Evolutionary conservation across 2,888 invertebrate genomes (phyloP), one percentile per base, ranked within the genome.

Genomic region (Adela reaumurella): DNA sequence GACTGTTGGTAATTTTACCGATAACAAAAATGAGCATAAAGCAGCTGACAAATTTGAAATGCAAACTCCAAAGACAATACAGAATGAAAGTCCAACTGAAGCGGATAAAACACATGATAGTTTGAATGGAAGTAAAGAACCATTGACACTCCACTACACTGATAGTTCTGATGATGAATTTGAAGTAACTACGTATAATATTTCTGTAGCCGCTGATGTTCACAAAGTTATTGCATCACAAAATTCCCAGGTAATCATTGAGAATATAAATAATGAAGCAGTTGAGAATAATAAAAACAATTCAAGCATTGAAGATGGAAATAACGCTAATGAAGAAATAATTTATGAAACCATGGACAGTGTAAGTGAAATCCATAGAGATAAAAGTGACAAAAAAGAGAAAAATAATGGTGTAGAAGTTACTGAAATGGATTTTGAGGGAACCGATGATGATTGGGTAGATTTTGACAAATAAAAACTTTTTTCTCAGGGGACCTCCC

Each of bases 91-190:
- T n/a, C n/a, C n/a, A n/a, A n/a, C n/a, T n/a, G n/a, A n/a, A n/a
- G n/a, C n/a, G n/a, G n/a, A n/a, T n/a, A n/a, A n/a, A n/a, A n/a
- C n/a, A n/a, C n/a, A n/a, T n/a, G n/a, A n/a, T n/a, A n/a, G n/a
- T n/a, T n/a, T n/a, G n/a, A n/a, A n/a, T n/a, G n/a, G 35, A 4
- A 35, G 11, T 35, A 35, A 35, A 35, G 14, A 35, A 14, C n/a
- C 14, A 35, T 14, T 14, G n/a, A 3, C 3, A 14, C 35, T 35
- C 14, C 35, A 35, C 3, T 35, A 35, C 14, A 35, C 3, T 14
- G 35, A 35, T 43, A 60, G 60, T 57, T 62, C 63, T 19, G 62
- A 62, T 49, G 65, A 67, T 43, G 64, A 62, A 43, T 51, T 54
- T 47, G 60, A 61, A 43, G 49, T 55, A 2, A 48, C 52, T 16